Evolutionary conservation across 2,888 invertebrate genomes (phyloP), one percentile per base, ranked within the genome.

Genomic region (Aleiodes leptofemur): DNA sequence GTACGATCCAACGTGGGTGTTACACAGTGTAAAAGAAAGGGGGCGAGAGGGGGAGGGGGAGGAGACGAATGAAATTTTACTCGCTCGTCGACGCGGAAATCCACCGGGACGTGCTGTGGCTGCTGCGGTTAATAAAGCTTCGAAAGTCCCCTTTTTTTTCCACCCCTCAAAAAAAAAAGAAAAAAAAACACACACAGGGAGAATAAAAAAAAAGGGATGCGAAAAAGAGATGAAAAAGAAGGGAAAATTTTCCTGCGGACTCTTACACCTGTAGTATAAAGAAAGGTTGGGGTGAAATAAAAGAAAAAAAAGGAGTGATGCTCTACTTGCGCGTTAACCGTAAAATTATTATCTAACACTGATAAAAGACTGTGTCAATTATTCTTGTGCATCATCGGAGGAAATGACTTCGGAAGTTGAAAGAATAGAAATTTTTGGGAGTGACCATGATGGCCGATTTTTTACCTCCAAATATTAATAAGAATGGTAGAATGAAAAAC

Each of bases 81-180:
- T 74, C 79, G 79, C 78, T 77, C 77, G 74, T 50, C 79, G 77
- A 77, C 78, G 76, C 74, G 79, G 79, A 80, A 79, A 79, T 79
- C 78, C 77, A 75, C 78, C 76, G 79, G 76, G 78, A 80, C 77
- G 77, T 76, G 78, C 78, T 72, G 76, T 76, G 76, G 74, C 79
- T 77, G 77, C 76, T 73, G 78, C 78, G 79, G 79, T 80, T 80
- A 80, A 80, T 80, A 80, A 79, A 78, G 80, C 77, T 78, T 79
- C 78, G 79, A 77, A 76, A 79, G 79, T 74, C 53, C 69, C 56
- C 43, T 64, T 38, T 48, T 64, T 43, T 64, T 64, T 64, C 43
- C 43, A 16, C 16, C 64, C 34, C 56, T 51, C 38, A 29, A 34
- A 66, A 16, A 70, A 29, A 72, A 59, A 57, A 77, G 56, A 61